Percentiles rank a stretch among this genome's conserved stretches.
Evolutionary conservation across 1,140 invertebrate genomes (phyloP).

Genomic region (Solenopsis fugax): DNA sequence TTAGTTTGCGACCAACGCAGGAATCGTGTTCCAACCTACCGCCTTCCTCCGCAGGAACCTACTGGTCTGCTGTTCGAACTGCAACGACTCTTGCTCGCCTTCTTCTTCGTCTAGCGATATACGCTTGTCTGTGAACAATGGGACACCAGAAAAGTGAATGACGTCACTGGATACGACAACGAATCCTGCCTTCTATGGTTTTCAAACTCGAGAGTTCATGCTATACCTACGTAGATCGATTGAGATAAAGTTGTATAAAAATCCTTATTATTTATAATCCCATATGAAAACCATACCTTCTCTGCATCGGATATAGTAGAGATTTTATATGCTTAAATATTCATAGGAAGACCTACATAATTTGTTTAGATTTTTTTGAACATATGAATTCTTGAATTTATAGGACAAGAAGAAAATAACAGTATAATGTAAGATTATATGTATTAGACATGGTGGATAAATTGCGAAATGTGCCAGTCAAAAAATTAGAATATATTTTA

Average conservation of each 20-base stretch:
- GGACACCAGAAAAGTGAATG: conserved; percentile 74
- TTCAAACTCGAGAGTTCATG: conserved; percentile 64
- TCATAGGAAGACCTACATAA: not conserved
- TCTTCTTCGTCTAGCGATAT: conserved; percentile 71
- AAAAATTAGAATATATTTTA: conserved; percentile 11
- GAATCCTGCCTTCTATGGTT: conserved; percentile 77
- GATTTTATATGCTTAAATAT: not conserved
- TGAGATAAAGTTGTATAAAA: conserved; percentile 11
- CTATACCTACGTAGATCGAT: conserved; percentile 64
- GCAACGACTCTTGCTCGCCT: conserved; percentile 69
- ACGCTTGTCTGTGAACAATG: conserved; percentile 74
- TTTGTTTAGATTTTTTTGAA: no score
- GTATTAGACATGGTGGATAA: not conserved
- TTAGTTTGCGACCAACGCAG: conserved; percentile 70
- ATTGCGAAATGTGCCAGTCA: not conserved
- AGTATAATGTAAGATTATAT: not conserved
- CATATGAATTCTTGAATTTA: no score
- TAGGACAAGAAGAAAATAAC: not conserved
- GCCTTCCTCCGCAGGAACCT: conserved; percentile 76
- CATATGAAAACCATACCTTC: not conserved
- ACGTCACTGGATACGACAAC: conserved; percentile 77
- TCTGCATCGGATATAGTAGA: not conserved
- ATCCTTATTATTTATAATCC: not conserved
- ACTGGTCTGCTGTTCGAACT: conserved; percentile 70
- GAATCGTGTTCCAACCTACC: conserved; percentile 72